These are phyloP conservation scores for Glaucidium brasilianum DNA, from an alignment of 2,113 vertebrate species.

Conservation along the genomic window DNA sequence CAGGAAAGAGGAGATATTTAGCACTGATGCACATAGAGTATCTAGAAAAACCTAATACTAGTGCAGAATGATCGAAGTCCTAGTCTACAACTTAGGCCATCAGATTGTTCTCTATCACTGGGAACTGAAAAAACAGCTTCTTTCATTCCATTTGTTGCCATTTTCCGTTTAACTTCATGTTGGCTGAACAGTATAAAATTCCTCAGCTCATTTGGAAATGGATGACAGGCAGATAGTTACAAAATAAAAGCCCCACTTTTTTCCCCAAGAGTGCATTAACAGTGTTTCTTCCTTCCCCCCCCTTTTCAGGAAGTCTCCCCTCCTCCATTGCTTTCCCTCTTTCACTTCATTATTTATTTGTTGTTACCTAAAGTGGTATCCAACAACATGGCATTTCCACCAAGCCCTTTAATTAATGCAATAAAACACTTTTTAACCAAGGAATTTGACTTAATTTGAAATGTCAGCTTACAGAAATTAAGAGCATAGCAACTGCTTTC, in stretches of 20 bases:
- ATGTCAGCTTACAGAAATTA: background rate
- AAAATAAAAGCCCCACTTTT: background rate
- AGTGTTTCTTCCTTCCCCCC: background rate
- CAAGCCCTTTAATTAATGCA: constrained; percentile 40
- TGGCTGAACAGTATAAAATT: background rate
- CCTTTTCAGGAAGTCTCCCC: background rate
- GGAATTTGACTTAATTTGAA: constrained; percentile 15
- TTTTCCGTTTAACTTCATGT: background rate
- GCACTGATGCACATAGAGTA: background rate
- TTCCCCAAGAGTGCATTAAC: background rate
- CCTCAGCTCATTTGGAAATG: background rate
- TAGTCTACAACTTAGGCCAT: background rate
- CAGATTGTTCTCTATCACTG: background rate
- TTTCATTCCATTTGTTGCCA: background rate
- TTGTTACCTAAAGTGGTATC: constrained; percentile 28
- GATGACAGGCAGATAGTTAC: background rate
- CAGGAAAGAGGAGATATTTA: background rate
- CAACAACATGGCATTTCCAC: constrained; percentile 13
- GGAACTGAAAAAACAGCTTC: background rate
- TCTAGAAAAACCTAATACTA: background rate
- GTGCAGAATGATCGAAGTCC: background rate
- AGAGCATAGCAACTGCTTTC: background rate
- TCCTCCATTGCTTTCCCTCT: background rate
- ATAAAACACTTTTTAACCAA: constrained; percentile 49
- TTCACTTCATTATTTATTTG: constrained; percentile 43